Evolutionary conservation across 1,140 invertebrate genomes (phyloP).

Genomic region (Ooceraea biroi): DNA sequence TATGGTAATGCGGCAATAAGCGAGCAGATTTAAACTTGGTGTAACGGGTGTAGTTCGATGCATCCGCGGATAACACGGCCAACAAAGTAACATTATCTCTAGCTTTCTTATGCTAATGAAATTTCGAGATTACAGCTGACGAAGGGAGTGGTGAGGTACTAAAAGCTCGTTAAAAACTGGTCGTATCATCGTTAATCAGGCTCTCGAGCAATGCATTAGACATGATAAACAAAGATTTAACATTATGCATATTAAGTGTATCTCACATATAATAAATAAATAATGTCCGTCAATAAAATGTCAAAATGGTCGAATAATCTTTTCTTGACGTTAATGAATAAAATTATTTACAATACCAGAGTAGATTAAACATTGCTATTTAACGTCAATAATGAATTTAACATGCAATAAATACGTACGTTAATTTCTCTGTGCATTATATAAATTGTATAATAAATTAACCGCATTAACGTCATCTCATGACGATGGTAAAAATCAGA

Average conservation of each 20-base stretch:
- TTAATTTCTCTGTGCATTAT: conserved; percentile 16
- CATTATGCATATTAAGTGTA: conserved; percentile 24
- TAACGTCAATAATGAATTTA: conserved; percentile 31
- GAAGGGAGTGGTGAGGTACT: background rate
- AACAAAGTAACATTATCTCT: conserved; percentile 62
- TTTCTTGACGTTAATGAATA: conserved; percentile 23
- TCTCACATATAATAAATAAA: conserved; percentile 1
- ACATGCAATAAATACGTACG: background rate
- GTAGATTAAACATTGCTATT: conserved; percentile 44
- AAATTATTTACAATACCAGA: conserved; percentile 8
- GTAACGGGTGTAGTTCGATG: conserved; percentile 61
- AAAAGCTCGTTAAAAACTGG: conserved; percentile 66
- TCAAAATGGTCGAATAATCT: conserved; percentile 7
- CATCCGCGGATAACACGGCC: conserved; percentile 54
- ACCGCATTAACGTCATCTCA: conserved; percentile 22
- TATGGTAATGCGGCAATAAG: conserved; percentile 70
- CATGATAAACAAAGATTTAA: conserved; percentile 4
- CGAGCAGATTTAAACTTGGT: conserved; percentile 67
- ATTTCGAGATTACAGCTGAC: conserved; percentile 56
- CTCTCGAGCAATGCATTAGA: conserved; percentile 17
- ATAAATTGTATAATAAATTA: conserved; percentile 25
- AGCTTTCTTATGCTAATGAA: conserved; percentile 63
- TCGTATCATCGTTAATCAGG: conserved; percentile 63
- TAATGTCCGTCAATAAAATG: conserved; percentile 30
- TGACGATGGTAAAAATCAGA: conserved; percentile 19